phyloP scores from a whole-genome alignment of 2,888 invertebrate genomes.

The Dinocampus coccinellae region DNA sequence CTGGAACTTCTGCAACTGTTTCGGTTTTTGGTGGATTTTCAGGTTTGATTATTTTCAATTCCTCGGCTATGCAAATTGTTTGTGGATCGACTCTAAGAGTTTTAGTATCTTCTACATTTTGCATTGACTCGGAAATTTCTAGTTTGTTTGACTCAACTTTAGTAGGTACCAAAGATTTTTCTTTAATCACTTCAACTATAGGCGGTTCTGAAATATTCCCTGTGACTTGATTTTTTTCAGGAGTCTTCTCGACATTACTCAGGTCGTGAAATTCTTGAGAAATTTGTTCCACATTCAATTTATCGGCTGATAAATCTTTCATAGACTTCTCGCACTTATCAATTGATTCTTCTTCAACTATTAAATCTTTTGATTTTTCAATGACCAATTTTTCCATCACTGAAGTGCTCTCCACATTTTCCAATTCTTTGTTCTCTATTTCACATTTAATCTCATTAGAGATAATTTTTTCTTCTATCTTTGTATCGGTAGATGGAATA shows the following conservation, averaged over 20 bases:
- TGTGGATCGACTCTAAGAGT: neutral
- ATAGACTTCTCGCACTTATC: neutral
- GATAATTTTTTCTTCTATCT: slow-evolving; percentile 24
- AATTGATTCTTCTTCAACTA: slow-evolving; percentile 15
- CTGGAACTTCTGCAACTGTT: neutral
- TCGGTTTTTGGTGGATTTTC: neutral
- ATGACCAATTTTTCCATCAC: slow-evolving; percentile 44
- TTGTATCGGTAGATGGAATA: neutral
- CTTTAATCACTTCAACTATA: slow-evolving; percentile 32
- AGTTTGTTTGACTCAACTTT: slow-evolving; percentile 21
- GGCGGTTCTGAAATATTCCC: slow-evolving; percentile 28
- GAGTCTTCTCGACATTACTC: neutral
- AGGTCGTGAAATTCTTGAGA: slow-evolving; percentile 9
- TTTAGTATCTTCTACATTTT: neutral
- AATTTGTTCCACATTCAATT: slow-evolving; percentile 30
- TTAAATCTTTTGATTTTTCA: neutral
- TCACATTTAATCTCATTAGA: slow-evolving; percentile 21
- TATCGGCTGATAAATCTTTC: neutral
- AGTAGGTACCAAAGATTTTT: slow-evolving; percentile 5
- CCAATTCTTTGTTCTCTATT: slow-evolving; percentile 37
- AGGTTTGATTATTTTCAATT: neutral
- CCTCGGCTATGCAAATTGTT: neutral
- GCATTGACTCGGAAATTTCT: neutral
- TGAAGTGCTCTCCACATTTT: slow-evolving; percentile 69
- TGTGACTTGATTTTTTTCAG: slow-evolving; percentile 60